These are phyloP conservation scores for Arvicanthis niloticus DNA, from an alignment of 2,113 vertebrate species.

Conservation along the genomic window DNA sequence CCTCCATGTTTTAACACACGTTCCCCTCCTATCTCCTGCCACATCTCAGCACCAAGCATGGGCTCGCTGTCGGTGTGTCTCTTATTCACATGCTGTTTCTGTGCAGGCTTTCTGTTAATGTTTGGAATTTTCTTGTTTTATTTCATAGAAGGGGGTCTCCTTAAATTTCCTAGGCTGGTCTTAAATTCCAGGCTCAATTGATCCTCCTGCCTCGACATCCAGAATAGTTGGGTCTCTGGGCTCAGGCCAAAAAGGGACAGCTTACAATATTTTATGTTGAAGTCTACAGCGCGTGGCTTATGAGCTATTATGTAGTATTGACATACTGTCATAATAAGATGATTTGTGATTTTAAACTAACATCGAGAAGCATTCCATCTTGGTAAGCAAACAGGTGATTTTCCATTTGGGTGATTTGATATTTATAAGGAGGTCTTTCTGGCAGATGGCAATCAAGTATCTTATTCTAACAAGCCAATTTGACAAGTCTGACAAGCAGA, in stretches of 20 bases:
- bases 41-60: accelerated
- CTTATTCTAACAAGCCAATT: slow-evolving; percentile 31
- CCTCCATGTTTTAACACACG: neutral
- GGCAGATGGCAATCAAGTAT: neutral
- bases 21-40: neutral
- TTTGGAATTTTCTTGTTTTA: neutral
- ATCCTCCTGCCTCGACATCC: neutral
- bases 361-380: slow-evolving; percentile 40
- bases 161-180: neutral
- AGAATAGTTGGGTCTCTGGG: neutral
- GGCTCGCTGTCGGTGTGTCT: neutral
- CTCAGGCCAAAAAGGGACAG: neutral
- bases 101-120: neutral
- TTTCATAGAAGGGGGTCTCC: neutral
- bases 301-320: neutral
- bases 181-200: neutral
- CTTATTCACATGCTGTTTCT: too few relatives aligned
- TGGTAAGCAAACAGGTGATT: slow-evolving; percentile 4
- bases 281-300: neutral
- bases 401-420: neutral
- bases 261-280: neutral
- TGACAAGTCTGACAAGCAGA: neutral
- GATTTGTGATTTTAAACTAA: slow-evolving; percentile 4
- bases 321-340: slow-evolving; percentile 12
- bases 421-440: slow-evolving; percentile 15